These are phyloP conservation scores for Pedetes capensis DNA, from an alignment of 2,113 vertebrate genomes.

Conservation along the genomic window DNA sequence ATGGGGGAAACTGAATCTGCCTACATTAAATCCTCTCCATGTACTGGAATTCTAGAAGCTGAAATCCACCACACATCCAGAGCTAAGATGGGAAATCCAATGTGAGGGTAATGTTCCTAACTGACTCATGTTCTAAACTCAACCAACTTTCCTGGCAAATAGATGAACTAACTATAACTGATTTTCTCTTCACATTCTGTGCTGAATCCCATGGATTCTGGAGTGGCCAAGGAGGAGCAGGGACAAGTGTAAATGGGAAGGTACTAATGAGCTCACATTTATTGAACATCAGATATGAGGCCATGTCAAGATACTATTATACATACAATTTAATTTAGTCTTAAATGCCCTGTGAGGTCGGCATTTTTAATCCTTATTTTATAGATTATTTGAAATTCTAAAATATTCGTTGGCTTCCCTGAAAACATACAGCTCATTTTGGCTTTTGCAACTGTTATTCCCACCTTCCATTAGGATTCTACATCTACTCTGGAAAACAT, in stretches of 20 bases:
- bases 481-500: not conserved
- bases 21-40: not conserved
- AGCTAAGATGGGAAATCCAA: not conserved
- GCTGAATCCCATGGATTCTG: not conserved
- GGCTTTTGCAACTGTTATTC: not conserved
- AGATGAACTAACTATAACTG: not conserved
- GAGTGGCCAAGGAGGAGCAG: not conserved
- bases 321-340: not conserved
- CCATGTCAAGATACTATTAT: not conserved
- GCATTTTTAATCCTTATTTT: not conserved
- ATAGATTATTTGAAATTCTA: not conserved
- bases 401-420: not conserved
- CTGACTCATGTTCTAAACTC: not conserved
- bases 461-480: not conserved
- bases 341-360: not conserved
- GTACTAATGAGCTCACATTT: not conserved
- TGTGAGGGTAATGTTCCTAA: not conserved
- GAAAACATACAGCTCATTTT: not conserved
- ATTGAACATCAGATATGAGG: not conserved
- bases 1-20: not conserved
- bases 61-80: not conserved
- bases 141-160: not conserved
- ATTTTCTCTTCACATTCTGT: not conserved
- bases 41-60: slow-evolving; percentile 1
- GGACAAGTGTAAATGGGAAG: not conserved